These are phyloP conservation scores for Philantomba maxwellii DNA, from an alignment of 2,113 vertebrate species.

Conservation along the genomic window DNA sequence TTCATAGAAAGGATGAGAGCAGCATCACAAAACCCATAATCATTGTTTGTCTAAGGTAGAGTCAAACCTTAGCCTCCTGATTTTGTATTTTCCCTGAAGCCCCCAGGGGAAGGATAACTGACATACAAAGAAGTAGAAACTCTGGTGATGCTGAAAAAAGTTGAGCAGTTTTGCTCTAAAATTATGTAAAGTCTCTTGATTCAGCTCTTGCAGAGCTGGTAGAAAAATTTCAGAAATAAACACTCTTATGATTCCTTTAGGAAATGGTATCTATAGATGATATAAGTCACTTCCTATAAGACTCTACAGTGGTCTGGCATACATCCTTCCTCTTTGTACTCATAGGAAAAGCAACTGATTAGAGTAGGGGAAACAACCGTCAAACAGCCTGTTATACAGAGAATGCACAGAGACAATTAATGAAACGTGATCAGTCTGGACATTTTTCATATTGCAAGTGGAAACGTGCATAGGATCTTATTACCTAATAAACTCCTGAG, in stretches of 20 bases:
- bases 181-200: constrained; percentile 10
- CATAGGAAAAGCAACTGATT: constrained; percentile 25
- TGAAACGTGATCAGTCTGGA: constrained; percentile 21
- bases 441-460: constrained; percentile 57
- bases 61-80: neutral
- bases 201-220: neutral
- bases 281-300: neutral
- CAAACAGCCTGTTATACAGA: constrained; percentile 15
- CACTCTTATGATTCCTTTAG: neutral
- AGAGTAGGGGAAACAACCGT: neutral
- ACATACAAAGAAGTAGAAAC: neutral
- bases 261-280: neutral
- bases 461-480: constrained; percentile 51
- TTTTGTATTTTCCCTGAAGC: neutral
- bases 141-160: neutral
- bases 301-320: neutral
- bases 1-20: neutral
- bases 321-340: neutral
- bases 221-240: neutral
- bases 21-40: neutral
- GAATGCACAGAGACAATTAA: constrained; percentile 46
- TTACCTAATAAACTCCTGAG: constrained; percentile 46
- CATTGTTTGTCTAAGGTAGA: neutral
- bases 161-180: constrained; percentile 9
- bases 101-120: neutral